A percentile compares a stretch with the other conserved stretches of the same genome.
These are phyloP conservation scores for Sycobia sp. DNA, from an alignment of 1,140 invertebrate genomes.

Conservation along the genomic window DNA sequence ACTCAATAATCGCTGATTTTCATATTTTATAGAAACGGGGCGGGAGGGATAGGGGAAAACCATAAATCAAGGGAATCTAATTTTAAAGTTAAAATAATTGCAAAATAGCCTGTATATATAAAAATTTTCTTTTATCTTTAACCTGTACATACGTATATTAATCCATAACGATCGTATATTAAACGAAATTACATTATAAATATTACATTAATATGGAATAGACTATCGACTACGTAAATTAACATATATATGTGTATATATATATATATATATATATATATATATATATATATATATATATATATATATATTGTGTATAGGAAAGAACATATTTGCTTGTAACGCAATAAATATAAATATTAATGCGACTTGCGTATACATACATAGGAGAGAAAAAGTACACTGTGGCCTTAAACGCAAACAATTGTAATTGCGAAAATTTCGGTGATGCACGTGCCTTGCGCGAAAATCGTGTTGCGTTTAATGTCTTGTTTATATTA, in stretches of 20 bases:
- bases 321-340: conserved; percentile 2
- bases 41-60: neutral
- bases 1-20: conserved; percentile 17
- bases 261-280: conserved; percentile 7
- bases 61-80: conserved; percentile 22
- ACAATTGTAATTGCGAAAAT: conserved; percentile 20
- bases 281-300: conserved; percentile 8
- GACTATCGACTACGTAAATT: conserved; percentile 10
- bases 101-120: conserved; percentile 23
- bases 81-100: conserved; percentile 16
- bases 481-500: conserved; percentile 34
- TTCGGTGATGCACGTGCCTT: conserved; percentile 33
- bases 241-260: conserved; percentile 19
- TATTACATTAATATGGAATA: conserved; percentile 1
- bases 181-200: conserved; percentile 20
- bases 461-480: conserved; percentile 31
- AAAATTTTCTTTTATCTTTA: conserved; percentile 7
- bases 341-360: neutral
- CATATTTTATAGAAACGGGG: conserved; percentile 6
- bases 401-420: conserved; percentile 20
- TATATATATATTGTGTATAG: conserved; percentile 22
- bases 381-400: conserved; percentile 19
- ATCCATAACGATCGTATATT: conserved; percentile 16
- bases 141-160: conserved; percentile 33
- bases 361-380: neutral